A percentile compares a stretch with the other conserved stretches of the same genome.
Evolutionary conservation across 2,888 invertebrate species (phyloP).

Genomic region (Belgica antarctica): DNA sequence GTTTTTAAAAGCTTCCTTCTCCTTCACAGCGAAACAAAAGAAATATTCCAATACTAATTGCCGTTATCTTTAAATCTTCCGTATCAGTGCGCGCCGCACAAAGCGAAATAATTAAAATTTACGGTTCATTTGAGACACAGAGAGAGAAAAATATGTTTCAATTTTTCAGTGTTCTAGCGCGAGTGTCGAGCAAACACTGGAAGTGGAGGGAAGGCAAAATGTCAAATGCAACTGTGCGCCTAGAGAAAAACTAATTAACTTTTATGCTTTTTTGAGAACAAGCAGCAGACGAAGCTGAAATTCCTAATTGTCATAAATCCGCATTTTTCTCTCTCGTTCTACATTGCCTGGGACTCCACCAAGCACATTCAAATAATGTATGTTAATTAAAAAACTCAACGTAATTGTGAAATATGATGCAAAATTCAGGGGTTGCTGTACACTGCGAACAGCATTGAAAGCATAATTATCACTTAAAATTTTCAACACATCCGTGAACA

Average conservation of each 20-base stretch:
- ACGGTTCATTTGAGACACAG: constrained; percentile 33
- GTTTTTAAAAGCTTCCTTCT: too few species aligned
- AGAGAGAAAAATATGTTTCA: constrained; percentile 11
- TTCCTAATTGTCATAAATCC: constrained; percentile 41
- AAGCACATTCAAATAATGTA: constrained; percentile 26
- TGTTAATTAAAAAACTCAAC: constrained; percentile 39
- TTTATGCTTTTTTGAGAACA: constrained; percentile 16
- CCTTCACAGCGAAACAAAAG: too few species aligned
- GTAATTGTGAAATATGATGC: constrained; percentile 28
- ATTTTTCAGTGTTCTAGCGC: constrained; percentile 1
- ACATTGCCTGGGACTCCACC: not conserved
- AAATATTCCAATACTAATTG: not conserved
- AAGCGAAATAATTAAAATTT: constrained; percentile 37
- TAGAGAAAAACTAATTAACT: constrained; percentile 38
- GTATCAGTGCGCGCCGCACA: not conserved
- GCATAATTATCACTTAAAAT: constrained; percentile 18
- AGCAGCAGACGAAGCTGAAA: constrained; percentile 30
- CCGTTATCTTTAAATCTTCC: not conserved
- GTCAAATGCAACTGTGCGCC: constrained; percentile 28
- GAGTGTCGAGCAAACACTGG: not conserved
- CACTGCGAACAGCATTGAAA: not conserved
- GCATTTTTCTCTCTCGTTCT: constrained; percentile 24
- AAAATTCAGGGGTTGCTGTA: not conserved
- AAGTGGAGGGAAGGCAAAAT: not conserved
- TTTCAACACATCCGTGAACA: constrained; percentile 15